Evolutionary conservation across 2,797 vertebrate genomes (phyloP).

Genomic region (Champsocephalus gunnari): DNA sequence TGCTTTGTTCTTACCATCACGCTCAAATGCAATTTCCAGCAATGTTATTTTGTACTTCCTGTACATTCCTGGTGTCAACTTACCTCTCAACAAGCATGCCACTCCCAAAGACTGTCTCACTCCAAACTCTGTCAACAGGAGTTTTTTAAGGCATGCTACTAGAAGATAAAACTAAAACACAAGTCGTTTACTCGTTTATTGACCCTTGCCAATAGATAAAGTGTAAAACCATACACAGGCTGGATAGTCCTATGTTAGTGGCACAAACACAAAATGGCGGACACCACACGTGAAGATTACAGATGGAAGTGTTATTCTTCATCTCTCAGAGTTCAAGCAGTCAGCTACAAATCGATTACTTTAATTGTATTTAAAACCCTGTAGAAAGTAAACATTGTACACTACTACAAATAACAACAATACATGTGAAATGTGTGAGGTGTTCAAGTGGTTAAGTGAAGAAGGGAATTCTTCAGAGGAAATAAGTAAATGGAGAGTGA

Average conservation of each 20-base stretch:
- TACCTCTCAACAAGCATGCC: background rate
- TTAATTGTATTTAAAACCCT: background rate
- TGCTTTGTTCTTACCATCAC: background rate
- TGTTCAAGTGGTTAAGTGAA: background rate
- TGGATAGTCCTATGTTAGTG: too few relatives aligned
- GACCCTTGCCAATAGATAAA: too few relatives aligned
- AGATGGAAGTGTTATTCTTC: too few relatives aligned
- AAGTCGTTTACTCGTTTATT: too few relatives aligned
- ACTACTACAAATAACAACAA: background rate
- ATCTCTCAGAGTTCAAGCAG: too few relatives aligned
- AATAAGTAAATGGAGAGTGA: background rate
- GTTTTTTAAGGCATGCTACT: too few relatives aligned
- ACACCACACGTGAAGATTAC: too few relatives aligned
- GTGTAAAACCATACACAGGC: too few relatives aligned
- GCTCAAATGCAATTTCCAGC: background rate
- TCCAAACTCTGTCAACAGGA: background rate
- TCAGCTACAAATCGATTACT: too few relatives aligned
- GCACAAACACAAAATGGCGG: too few relatives aligned
- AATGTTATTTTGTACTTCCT: background rate
- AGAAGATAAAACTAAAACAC: too few relatives aligned
- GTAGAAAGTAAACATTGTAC: background rate
- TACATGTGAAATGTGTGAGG: background rate
- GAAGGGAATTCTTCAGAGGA: background rate
- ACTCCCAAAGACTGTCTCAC: background rate
- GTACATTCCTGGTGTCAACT: background rate